Conservation (phyloP, 1,140 invertebrate species). For the Drosophila suzukii region DNA sequence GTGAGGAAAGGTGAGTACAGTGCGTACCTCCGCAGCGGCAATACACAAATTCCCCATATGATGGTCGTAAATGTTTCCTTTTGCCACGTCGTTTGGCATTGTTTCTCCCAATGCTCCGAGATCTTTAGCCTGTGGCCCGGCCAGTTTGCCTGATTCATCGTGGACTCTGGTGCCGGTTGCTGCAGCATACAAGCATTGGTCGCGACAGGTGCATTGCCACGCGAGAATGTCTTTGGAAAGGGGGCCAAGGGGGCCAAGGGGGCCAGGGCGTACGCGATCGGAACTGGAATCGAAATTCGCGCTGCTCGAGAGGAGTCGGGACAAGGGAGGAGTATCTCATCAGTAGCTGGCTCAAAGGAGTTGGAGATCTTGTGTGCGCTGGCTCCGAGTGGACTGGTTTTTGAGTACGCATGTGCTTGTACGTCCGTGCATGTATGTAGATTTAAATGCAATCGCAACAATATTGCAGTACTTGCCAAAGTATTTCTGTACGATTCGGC, state of each 20-base stretch:
- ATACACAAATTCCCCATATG: not conserved
- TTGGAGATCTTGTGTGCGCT: constrained; percentile 35
- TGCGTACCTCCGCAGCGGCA: not conserved
- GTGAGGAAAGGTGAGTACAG: constrained; percentile 32
- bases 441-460: not conserved
- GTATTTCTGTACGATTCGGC: not conserved
- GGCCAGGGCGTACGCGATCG: constrained; percentile 1
- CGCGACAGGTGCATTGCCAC: constrained; percentile 78
- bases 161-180: constrained; percentile 10
- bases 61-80: constrained; percentile 4
- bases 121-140: not conserved
- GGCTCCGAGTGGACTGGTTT: constrained; percentile 46
- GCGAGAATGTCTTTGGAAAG: constrained; percentile 39
- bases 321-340: constrained; percentile 18
- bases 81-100: constrained; percentile 15
- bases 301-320: constrained; percentile 2
- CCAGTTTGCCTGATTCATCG: constrained; percentile 15
- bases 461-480: constrained; percentile 1
- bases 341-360: constrained; percentile 30
- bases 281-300: constrained; percentile 47
- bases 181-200: constrained; percentile 55
- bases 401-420: constrained; percentile 18
- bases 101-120: constrained; percentile 1
- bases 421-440: not conserved
- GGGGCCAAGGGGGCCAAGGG: not conserved